These are phyloP conservation scores for human (Homo sapiens) DNA, from an alignment of 2,113 vertebrate species.

Conservation along the genomic window GRCh38 chr7:32381001-32381500, in stretches of 20 bases:
- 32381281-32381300: not conserved
- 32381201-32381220: not conserved
- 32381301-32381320: not conserved
- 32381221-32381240: not conserved
- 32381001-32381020: not conserved
- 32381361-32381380: not conserved
- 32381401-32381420: not conserved
- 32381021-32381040: not conserved
- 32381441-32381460: accelerated
- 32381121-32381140: not conserved
- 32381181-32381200: not conserved
- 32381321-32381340: not conserved
- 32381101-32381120: not conserved
- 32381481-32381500: not conserved
- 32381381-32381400: too few relatives aligned
- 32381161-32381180: not conserved
- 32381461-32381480: not conserved
- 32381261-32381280: accelerated
- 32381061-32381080: not conserved
- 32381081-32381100: not conserved
- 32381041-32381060: not conserved
- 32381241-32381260: not conserved
- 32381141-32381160: not conserved
- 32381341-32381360: not conserved
- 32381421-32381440: not conserved